These are phyloP conservation scores for Opisthocomus hoazin DNA, from an alignment of 2,113 vertebrate species.

Conservation along the genomic window DNA sequence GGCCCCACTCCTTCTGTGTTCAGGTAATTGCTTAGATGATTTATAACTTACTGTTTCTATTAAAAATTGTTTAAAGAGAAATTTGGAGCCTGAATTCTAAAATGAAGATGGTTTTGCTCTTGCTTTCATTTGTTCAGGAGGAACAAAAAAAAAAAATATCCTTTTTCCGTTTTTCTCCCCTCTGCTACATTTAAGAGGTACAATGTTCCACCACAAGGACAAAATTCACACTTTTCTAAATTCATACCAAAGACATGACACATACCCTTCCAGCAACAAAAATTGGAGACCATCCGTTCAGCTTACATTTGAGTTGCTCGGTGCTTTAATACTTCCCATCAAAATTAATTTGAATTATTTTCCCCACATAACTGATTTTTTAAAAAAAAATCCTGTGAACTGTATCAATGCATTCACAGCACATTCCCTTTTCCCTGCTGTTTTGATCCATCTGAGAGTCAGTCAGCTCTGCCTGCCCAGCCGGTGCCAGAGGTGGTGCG, in stretches of 20 bases:
- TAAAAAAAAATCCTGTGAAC: background rate
- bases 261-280: background rate
- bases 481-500: background rate
- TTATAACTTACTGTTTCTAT: slow-evolving; percentile 71
- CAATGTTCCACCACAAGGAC: slow-evolving; percentile 41
- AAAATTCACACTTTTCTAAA: slow-evolving; percentile 25
- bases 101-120: slow-evolving; percentile 59
- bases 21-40: slow-evolving; percentile 76
- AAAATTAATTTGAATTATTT: background rate
- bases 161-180: background rate
- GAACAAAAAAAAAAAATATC: background rate
- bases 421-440: background rate
- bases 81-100: slow-evolving; percentile 63
- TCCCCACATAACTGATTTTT: background rate
- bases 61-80: slow-evolving; percentile 73
- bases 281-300: background rate
- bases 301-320: background rate
- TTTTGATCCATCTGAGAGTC: background rate
- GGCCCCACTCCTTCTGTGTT: slow-evolving; percentile 61
- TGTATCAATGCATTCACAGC: background rate
- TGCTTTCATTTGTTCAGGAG: slow-evolving; percentile 49
- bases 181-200: slow-evolving; percentile 1
- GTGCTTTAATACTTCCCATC: background rate
- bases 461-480: background rate
- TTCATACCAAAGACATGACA: background rate